These are phyloP conservation scores for Capricornis sumatraensis DNA, from an alignment of 2,113 vertebrate genomes.

Conservation along the genomic window DNA sequence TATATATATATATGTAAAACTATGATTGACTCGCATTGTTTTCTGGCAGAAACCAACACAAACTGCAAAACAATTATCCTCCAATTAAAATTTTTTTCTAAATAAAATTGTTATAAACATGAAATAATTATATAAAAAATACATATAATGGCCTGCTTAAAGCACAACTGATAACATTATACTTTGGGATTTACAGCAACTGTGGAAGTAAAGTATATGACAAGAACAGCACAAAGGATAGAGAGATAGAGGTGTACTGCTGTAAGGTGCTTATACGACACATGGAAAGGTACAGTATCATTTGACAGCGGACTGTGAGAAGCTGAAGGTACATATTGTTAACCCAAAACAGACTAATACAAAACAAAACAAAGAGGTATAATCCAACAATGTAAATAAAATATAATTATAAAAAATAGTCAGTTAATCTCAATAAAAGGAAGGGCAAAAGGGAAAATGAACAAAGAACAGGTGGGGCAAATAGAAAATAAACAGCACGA, in stretches of 20 bases:
- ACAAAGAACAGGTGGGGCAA: neutral
- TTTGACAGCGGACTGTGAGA: neutral
- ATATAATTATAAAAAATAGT: neutral
- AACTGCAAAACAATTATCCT: neutral
- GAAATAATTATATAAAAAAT: neutral
- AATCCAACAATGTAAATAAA: neutral
- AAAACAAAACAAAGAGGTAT: constrained; percentile 13
- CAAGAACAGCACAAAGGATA: neutral
- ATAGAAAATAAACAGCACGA: neutral
- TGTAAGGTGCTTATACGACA: neutral
- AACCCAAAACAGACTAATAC: neutral
- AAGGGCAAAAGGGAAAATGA: neutral
- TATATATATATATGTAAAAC: neutral
- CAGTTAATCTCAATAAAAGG: neutral
- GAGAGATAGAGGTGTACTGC: neutral
- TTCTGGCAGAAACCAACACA: neutral
- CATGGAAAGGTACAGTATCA: neutral
- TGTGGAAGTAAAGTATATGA: neutral
- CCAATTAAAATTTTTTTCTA: neutral
- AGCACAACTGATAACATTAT: neutral
- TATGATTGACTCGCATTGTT: neutral
- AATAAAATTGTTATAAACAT: neutral
- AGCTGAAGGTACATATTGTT: neutral
- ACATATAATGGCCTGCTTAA: neutral
- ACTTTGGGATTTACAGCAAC: neutral